These are phyloP conservation scores for Trichogramma pretiosum DNA, from an alignment of 1,140 invertebrate species.

Conservation along the genomic window DNA sequence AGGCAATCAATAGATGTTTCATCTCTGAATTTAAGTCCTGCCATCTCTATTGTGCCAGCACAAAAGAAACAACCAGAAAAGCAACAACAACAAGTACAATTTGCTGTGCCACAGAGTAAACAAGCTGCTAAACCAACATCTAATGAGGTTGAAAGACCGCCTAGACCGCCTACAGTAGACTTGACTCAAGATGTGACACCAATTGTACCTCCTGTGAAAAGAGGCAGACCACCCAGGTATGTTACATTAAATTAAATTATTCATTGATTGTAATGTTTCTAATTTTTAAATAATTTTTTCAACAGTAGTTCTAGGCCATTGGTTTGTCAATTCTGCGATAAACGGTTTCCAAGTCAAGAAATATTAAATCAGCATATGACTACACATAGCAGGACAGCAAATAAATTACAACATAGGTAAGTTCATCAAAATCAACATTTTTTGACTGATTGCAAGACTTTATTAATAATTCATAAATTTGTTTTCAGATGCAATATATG, in stretches of 20 bases:
- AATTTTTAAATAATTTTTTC: no score
- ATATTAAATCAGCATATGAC: slow-evolving; percentile 45
- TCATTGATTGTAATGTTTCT: slow-evolving; percentile 2
- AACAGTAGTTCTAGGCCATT: slow-evolving; percentile 22
- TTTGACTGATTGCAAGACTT: background rate
- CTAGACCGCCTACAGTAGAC: slow-evolving; percentile 49
- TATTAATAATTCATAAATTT: background rate
- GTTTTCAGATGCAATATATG: slow-evolving; percentile 60
- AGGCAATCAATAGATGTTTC: slow-evolving; percentile 32
- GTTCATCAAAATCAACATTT: no score
- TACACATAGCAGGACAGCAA: slow-evolving; percentile 38
- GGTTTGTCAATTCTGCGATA: slow-evolving; percentile 48
- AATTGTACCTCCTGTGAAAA: slow-evolving; percentile 29
- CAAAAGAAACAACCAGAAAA: slow-evolving; percentile 40
- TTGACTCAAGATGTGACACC: slow-evolving; percentile 47
- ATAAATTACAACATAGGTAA: slow-evolving; percentile 46
- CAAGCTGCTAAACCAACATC: slow-evolving; percentile 28
- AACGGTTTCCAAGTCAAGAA: slow-evolving; percentile 45
- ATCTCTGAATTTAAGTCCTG: slow-evolving; percentile 59
- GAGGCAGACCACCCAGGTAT: slow-evolving; percentile 40
- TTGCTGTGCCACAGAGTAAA: slow-evolving; percentile 44
- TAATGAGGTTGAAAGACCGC: slow-evolving; percentile 43
- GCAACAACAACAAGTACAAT: slow-evolving; percentile 36
- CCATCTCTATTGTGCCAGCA: slow-evolving; percentile 61
- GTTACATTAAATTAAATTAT: slow-evolving; percentile 9